Evolutionary conservation across 1,140 invertebrate species (phyloP).

Genomic region (roundworm (Caenorhabditis elegans)): DNA sequence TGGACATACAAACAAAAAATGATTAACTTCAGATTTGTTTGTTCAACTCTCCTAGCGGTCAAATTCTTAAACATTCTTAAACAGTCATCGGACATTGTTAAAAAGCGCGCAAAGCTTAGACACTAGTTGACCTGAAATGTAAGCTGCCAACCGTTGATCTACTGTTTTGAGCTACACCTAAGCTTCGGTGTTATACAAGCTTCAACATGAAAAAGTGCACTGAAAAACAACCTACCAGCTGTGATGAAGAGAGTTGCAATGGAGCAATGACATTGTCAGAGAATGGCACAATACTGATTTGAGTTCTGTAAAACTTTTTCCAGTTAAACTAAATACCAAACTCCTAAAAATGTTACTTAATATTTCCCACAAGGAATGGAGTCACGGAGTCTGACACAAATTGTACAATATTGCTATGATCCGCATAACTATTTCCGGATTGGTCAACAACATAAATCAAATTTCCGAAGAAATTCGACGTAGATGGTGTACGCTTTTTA

Average conservation of each 20-base stretch:
- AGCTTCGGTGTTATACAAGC: too few species aligned
- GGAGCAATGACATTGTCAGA: slow-evolving; percentile 5
- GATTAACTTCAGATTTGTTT: too few species aligned
- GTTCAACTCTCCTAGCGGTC: too few species aligned
- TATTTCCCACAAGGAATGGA: background rate
- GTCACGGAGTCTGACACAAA: background rate
- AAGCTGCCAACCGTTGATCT: too few species aligned
- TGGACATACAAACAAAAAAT: too few species aligned
- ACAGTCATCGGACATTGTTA: too few species aligned
- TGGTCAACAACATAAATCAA: background rate
- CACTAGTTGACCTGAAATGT: too few species aligned
- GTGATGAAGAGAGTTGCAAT: background rate
- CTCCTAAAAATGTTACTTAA: background rate
- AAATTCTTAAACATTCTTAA: too few species aligned
- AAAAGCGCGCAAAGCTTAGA: too few species aligned
- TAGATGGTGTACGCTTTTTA: background rate
- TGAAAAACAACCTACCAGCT: background rate
- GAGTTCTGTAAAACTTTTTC: background rate
- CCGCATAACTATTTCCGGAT: background rate
- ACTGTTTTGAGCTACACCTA: too few species aligned
- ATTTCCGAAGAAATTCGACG: background rate
- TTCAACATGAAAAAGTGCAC: too few species aligned
- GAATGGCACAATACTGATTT: slow-evolving; percentile 32
- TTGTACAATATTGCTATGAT: background rate
- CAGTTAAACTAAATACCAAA: too few species aligned